Evolutionary conservation across 2,888 invertebrate species (phyloP).

Genomic region (Sinohyriopsis cumingii): DNA sequence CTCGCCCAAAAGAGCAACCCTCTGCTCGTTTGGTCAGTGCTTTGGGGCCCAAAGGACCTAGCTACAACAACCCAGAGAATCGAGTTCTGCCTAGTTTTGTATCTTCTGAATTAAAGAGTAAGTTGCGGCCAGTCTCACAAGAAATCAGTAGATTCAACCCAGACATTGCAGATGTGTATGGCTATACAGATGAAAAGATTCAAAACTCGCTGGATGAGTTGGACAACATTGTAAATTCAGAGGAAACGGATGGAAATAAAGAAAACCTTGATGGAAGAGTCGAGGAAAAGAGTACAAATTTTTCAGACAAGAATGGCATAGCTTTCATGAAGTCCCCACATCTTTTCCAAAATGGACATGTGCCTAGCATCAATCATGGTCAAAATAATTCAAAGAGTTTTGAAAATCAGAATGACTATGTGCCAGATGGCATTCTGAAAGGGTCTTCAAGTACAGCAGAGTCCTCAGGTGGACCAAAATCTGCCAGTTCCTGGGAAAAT

Average conservation of each 20-base stretch:
- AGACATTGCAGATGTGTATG: constrained; percentile 52
- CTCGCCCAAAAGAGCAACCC: constrained; percentile 44
- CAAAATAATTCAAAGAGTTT: constrained; percentile 3
- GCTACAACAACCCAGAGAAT: constrained; percentile 55
- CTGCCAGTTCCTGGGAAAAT: neutral
- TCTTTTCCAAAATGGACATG: constrained; percentile 27
- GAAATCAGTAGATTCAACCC: constrained; percentile 55
- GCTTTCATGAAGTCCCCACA: constrained; percentile 1
- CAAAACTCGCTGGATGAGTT: too few relatives aligned
- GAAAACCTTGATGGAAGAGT: constrained; percentile 15
- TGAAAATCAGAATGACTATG: constrained; percentile 3
- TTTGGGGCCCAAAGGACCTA: constrained; percentile 47
- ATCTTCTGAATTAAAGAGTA: constrained; percentile 24
- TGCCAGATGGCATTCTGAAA: constrained; percentile 10
- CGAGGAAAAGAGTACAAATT: constrained; percentile 2
- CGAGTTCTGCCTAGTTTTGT: constrained; percentile 50
- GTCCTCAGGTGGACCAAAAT: neutral
- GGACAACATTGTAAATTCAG: constrained; percentile 1
- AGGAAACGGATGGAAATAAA: constrained; percentile 14
- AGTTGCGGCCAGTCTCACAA: constrained; percentile 57
- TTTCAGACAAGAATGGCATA: constrained; percentile 1
- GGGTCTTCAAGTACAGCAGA: constrained; percentile 2
- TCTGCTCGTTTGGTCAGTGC: constrained; percentile 30
- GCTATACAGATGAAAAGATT: constrained; percentile 17
- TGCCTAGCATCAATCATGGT: constrained; percentile 12